These are phyloP conservation scores for Hypomecis punctinalis DNA, from an alignment of 2,888 invertebrate genomes.

Conservation along the genomic window DNA sequence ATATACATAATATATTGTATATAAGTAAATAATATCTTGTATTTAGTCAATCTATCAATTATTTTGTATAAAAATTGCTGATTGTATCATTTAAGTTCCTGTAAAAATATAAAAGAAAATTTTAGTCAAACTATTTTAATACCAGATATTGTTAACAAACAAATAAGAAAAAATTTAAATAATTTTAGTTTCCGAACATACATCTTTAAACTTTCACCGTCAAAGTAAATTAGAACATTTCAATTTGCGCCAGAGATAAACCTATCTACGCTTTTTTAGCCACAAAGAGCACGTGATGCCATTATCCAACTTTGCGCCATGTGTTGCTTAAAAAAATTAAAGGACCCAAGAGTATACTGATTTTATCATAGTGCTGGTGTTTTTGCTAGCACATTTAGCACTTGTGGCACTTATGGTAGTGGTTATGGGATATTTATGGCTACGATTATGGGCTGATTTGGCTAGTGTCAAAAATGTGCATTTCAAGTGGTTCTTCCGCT, in stretches of 20 bases:
- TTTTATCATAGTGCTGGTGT: slow-evolving; percentile 8
- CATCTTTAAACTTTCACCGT: neutral
- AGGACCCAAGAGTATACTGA: slow-evolving; percentile 24
- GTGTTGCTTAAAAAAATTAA: slow-evolving; percentile 33
- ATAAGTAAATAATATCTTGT: too few species aligned
- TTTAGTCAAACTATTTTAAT: too few species aligned
- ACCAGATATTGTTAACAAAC: too few species aligned
- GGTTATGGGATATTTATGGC: slow-evolving; percentile 55
- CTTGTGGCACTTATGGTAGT: slow-evolving; percentile 30
- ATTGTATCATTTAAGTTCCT: too few species aligned
- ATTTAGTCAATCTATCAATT: too few species aligned
- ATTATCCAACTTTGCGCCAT: slow-evolving; percentile 33
- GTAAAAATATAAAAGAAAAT: too few species aligned
- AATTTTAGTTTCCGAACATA: too few species aligned
- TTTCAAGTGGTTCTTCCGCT: slow-evolving; percentile 67
- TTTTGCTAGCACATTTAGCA: slow-evolving; percentile 24
- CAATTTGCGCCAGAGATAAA: slow-evolving; percentile 47
- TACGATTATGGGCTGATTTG: slow-evolving; percentile 39
- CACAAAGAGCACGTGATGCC: slow-evolving; percentile 40
- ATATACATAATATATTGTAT: too few species aligned
- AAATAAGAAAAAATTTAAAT: too few species aligned
- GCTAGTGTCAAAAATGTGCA: slow-evolving; percentile 56
- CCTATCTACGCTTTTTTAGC: slow-evolving; percentile 34
- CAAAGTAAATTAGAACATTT: slow-evolving; percentile 17
- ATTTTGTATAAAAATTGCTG: too few species aligned